Base-by-base conservation (phyloP, 92 coral and sea anemone genomes). In the Epizoanthus stellaris region DNA sequence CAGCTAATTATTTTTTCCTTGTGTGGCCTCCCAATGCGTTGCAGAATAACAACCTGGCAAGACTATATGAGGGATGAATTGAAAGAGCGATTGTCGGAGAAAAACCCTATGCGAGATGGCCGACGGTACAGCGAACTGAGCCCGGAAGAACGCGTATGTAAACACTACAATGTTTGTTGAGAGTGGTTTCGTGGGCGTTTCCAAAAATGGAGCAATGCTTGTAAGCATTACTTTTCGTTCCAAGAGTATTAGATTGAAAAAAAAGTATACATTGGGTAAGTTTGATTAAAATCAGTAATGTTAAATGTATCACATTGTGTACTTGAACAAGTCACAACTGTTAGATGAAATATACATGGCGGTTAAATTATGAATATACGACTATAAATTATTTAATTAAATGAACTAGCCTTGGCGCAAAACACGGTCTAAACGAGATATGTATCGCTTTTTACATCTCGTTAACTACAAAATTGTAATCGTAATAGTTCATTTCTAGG, bases 1-100 rank as follows among this genome's bases (percentile, higher is more conserved):
- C 68, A 59, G 73, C 81, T 85, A 63, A 85, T 85, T 87, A 63
- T 52, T 63, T 64, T 72, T n/a, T 34, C 52, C 63, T 84, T 89
- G 52, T 16, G 62, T 25, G 70, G 10, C 63, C 45, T 61, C 66
- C 36, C 76, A 54, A 77, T 70, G 34, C 54, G 67, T 65, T 80
- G 15, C 81, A 94, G 98, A 58, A 74, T 85, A 77, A 60, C 89
- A 30, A 75, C 92, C 15, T 94, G 98, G 98, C 93, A 94, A 86
- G 89, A 89, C 62, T 84, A 62, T 62, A 74, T 94, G 54, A 83
- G 85, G 38, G 90, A 81, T 42, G 98, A 94, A 82, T 53, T 92
- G 9, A 92, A 88, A 45, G 87, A 85, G 38, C 88, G 98, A 71
- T 57, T 69, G 17, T 63, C 90, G 13, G 90, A 84, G 16, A 85